Evolutionary conservation across 2,888 invertebrate species (phyloP).

Genomic region (Pachycephus smyrnensis): DNA sequence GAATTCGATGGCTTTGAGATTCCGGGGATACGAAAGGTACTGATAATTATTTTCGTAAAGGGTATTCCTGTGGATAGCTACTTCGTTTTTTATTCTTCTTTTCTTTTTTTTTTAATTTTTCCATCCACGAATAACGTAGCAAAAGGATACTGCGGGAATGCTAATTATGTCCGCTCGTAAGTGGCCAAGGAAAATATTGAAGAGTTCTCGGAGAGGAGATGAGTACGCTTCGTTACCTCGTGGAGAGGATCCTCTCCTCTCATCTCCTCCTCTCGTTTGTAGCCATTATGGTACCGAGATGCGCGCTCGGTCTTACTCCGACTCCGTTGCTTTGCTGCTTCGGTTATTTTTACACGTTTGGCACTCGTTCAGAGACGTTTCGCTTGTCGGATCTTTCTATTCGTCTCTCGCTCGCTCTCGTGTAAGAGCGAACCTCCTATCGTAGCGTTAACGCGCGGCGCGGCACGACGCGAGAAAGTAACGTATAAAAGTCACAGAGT

Average conservation of each 20-base stretch:
- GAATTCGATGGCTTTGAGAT: too few species aligned
- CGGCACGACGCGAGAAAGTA: neutral
- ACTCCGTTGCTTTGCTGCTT: conserved; percentile 36
- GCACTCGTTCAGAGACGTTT: conserved; percentile 41
- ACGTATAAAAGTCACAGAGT: neutral
- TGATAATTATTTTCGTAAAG: too few species aligned
- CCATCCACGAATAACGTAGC: neutral
- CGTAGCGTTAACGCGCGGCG: too few species aligned
- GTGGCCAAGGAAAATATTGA: conserved; percentile 5
- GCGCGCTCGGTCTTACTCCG: conserved; percentile 1
- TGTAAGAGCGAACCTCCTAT: too few species aligned
- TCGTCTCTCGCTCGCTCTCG: conserved; percentile 6
- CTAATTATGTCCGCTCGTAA: conserved; percentile 1
- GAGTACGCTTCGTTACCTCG: neutral
- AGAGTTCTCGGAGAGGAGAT: neutral
- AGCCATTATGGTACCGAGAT: neutral
- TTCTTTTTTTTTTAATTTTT: neutral
- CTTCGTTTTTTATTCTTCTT: neutral
- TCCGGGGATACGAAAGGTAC: too few species aligned
- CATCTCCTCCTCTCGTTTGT: neutral
- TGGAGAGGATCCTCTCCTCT: too few species aligned
- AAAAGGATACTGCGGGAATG: neutral
- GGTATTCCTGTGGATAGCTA: neutral
- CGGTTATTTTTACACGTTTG: conserved; percentile 49
- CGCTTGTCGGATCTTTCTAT: neutral